phyloP scores from a whole-genome alignment of 2,888 invertebrate genomes.

The Allygus modestus region DNA sequence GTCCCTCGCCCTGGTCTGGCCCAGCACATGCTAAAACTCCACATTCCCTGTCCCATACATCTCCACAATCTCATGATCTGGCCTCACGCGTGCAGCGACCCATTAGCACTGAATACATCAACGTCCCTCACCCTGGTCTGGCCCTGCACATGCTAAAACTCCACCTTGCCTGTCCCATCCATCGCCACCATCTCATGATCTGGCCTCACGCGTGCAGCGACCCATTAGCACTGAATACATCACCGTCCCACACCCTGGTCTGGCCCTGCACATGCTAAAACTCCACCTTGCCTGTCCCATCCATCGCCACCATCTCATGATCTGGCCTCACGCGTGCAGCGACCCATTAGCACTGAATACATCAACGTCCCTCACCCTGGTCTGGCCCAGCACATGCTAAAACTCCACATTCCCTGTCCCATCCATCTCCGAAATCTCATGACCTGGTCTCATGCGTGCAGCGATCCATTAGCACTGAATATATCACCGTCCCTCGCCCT shows the following conservation, averaged over 20 bases:
- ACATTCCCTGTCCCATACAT: background rate
- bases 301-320: background rate
- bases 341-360: background rate
- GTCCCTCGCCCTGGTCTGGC: too few species aligned
- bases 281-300: background rate
- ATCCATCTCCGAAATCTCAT: background rate
- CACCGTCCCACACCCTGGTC: too few species aligned
- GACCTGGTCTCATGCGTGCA: background rate
- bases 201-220: background rate
- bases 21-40: background rate
- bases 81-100: background rate
- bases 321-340: background rate
- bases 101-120: background rate
- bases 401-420: background rate
- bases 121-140: too few species aligned
- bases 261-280: background rate
- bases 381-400: background rate
- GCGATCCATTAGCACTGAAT: too few species aligned
- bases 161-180: background rate
- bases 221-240: background rate
- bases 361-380: too few species aligned
- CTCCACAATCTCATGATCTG: background rate
- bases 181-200: background rate
- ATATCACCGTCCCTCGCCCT: too few species aligned
- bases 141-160: background rate